Evolutionary conservation across 2,797 vertebrate genomes (phyloP), one percentile per base, ranked within the genome.

Genomic region (Selene dorsalis): DNA sequence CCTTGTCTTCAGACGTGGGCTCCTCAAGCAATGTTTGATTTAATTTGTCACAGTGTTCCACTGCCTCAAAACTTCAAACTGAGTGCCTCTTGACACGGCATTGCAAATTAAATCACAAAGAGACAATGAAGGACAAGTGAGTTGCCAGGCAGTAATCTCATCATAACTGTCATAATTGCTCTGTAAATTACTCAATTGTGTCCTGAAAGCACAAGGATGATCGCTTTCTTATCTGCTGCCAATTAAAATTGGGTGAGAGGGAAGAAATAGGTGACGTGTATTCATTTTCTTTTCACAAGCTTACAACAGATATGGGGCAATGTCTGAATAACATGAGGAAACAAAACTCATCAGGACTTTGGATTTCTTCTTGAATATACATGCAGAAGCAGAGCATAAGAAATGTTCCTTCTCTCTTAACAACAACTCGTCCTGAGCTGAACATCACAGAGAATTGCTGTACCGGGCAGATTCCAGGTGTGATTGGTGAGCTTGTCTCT

Each of bases 101-200:
- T 1, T 2, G 30, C 80, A 78, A 80, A 87, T 80, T 52, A 82
- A 82, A 85, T 85, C 85, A 82, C 63, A 82, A 52, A 75, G 75
- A 85, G 66, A 74, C 17, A 61, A 65, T 38, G 73, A 77, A 82
- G 81, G 79, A 80, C 71, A 26, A 67, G 71, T 10, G 61, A 68
- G 76, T 58, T 41, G 64, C 65, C 65, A 32, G 76, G 71, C 81
- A 58, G 63, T 84, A 69, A 69, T 79, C 78, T 80, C 79, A 72
- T 78, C 73, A 70, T 0, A 52, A 41, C 52, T 28, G 74, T 63
- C 77, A 48, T 75, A 84, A 81, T 71, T 73, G 43, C 66, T 60
- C 65, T 6, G 58, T 60, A 75, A 82, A 82, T 82, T 11, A 75
- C 61, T 55, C 35, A 72, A 57, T 26, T 63, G 20, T 16, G 2